Base-by-base conservation (phyloP, 2,113 vertebrate genomes). In the Caracal caracal region DNA sequence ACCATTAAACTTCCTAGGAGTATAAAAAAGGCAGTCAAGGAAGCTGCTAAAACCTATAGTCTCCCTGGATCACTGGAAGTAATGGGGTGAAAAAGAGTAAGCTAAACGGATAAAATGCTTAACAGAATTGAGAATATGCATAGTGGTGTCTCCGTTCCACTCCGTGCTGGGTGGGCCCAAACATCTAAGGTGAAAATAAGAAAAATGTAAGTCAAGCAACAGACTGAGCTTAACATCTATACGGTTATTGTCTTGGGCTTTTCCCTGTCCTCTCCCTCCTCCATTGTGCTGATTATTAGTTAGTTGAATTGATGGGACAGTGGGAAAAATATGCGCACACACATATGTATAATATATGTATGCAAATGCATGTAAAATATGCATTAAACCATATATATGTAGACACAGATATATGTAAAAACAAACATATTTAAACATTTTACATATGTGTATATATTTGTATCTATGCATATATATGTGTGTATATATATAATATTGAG, bases 1-100 rank as follows among this genome's bases (percentile, higher is more conserved):
- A 86, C 88, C 94, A 83, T 97, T 95, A 75, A 9, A 71, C 40
- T 91, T 94, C 63, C 30, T 84, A 15, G 33, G 91, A 89, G 24
- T 91, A 63, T 82, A 92, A 75, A 91, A 91, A 65, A 87, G 24
- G 43, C 33, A 93, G 43, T 86, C 75, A 76, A 51, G 35, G 49
- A 91, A 93, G 53, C 19, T 22, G 28, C 12, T 68, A 78, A 90
- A 96, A 53, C 33, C 75, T 92, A 1, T 33, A n/a, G 10, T 96
- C 59, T 95, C 78, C 33, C 49, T 82, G 63, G 61, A 96, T 75
- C 33, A 40, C 85, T 93, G 35, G 11, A 70, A 88, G 61, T 83
- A 94, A 95, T 87, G 26, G 16, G 11, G 73, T 87, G 51, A 94
- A 84, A 94, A 95, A 93, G 35, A 90, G 26, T 5, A 37, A 85